Base-by-base conservation (phyloP, 2,797 vertebrate species). In the Erethizon dorsatum region DNA sequence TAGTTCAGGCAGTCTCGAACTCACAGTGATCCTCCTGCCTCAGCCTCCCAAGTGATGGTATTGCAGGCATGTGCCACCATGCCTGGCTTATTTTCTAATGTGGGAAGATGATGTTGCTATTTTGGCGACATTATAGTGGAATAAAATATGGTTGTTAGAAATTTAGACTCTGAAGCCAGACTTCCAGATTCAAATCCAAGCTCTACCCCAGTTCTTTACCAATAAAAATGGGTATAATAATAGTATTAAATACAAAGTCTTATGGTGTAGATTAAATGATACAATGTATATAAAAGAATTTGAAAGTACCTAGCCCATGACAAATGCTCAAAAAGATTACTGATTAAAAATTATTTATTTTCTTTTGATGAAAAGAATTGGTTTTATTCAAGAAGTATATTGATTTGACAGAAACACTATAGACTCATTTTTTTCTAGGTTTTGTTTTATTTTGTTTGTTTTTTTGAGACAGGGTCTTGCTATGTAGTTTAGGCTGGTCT, bases 281-380 rank as follows among this genome's bases (percentile, higher is more conserved):
- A 15, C 28, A 83, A 37, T 85, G 33, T 22, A 79, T 75, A 33
- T 92, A 28, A 69, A 77, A 89, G n/a, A 37, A 33, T 41, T 75
- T 73, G 71, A 20, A 94, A 84, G 56, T 84, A n/a, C 15, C 77
- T 45, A 67, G 56, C 47, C 85, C 37, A 59, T 56, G 24, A n/a
- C 90, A 78, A 89, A 83, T 94, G 47, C 47, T 82, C 20, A 82
- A 65, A 85, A 93, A 91, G 33, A 20, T 87, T 93, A 73, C 33
- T 82, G 31, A 56, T 50, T 73, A 80, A 91, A 95, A 94, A 45
- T 92, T 93, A 57, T 83, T 95, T 91, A 31, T 65, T 65, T 31
- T 84, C n/a, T 73, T 94, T 92, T 71, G 28, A 88, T 78, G 12
- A 84, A 84, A 93, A 87, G 12, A 90, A 56, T 82, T 90, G 56